phyloP scores from a whole-genome alignment of 2,113 vertebrate genomes.

The Chionomys nivalis region DNA sequence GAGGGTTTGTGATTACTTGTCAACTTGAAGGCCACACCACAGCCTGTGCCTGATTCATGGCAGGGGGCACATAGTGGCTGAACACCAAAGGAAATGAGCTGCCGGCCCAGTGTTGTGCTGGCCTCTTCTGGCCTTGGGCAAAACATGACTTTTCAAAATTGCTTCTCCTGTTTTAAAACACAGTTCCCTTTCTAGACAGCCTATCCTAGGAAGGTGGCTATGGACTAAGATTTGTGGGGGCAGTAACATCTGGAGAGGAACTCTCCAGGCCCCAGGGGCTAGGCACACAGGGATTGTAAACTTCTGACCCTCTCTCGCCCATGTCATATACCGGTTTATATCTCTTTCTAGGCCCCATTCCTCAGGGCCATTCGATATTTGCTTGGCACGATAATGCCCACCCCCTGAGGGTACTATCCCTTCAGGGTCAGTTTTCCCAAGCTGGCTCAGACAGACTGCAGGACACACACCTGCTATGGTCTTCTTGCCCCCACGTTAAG shows the following conservation, averaged over 20 bases:
- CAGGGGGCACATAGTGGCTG: background rate
- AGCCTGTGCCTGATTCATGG: background rate
- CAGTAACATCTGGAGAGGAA: background rate
- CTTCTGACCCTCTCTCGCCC: no score
- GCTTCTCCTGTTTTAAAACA: background rate
- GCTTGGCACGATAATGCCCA: background rate
- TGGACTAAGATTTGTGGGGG: background rate
- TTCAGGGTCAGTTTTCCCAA: background rate
- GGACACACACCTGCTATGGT: background rate
- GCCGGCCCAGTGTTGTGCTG: background rate
- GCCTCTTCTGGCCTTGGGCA: background rate
- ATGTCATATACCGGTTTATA: background rate
- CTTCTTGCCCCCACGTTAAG: background rate
- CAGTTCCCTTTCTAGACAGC: background rate
- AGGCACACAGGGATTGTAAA: background rate
- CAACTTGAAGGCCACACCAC: background rate
- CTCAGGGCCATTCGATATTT: background rate
- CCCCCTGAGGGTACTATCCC: background rate
- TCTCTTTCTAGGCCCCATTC: background rate
- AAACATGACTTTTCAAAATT: conserved; percentile 62
- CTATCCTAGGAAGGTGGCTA: background rate
- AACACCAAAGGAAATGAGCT: background rate
- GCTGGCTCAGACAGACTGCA: background rate
- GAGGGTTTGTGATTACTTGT: background rate
- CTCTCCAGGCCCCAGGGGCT: no score